Evolutionary conservation across 2,113 vertebrate genomes (phyloP).

Genomic region (Colaptes auratus): DNA sequence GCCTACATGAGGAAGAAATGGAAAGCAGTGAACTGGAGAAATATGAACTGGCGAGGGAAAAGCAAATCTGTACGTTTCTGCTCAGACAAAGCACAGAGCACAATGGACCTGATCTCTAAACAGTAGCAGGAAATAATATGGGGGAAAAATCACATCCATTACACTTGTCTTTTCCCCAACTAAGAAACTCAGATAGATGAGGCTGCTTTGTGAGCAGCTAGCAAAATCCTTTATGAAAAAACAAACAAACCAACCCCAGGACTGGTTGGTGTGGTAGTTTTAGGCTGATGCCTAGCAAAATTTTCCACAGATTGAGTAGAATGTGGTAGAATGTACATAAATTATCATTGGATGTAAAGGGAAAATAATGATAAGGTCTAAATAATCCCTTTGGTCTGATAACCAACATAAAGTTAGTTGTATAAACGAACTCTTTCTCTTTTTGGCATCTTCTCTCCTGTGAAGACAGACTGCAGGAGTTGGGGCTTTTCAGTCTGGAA

Average conservation of each 20-base stretch:
- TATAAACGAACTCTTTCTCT: no score
- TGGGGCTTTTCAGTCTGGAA: no score
- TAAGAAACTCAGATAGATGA: background rate
- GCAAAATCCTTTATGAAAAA: background rate
- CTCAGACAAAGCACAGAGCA: background rate
- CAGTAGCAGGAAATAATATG: background rate
- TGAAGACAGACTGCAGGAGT: no score
- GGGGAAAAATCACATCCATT: background rate
- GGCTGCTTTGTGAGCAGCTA: background rate
- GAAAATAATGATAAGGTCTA: no score
- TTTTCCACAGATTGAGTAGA: no score
- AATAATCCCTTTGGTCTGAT: no score
- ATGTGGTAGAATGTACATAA: no score
- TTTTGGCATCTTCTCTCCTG: no score
- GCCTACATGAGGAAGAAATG: background rate
- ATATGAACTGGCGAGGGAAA: background rate
- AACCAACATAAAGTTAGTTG: no score
- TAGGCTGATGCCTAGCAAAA: no score
- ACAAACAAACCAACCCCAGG: background rate
- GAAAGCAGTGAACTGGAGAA: slow-evolving; percentile 31
- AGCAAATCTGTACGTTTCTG: background rate
- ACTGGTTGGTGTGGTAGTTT: background rate
- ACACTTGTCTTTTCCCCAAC: background rate
- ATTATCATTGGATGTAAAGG: no score
- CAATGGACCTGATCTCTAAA: background rate